Base-by-base conservation (phyloP, 2,888 invertebrate species). In the Agrotis puta region DNA sequence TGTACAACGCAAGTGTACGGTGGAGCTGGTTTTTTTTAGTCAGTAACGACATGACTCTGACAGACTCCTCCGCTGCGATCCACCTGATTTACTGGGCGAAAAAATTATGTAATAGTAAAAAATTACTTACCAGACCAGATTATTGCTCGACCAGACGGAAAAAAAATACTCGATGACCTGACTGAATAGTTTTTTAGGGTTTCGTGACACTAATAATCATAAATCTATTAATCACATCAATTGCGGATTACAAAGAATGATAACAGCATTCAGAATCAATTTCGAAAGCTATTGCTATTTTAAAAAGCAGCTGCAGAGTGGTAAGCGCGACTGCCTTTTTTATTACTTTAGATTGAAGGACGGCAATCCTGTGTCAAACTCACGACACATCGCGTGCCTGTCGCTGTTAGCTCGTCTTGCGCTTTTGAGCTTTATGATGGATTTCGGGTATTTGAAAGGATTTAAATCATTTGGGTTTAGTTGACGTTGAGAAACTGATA, bases 311-410 rank as follows among this genome's bases (percentile, higher is more conserved):
- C 43, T 27, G 45, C n/a, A 3, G 50, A 57, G 7, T 58, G 39
- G 54, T 61, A 48, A 64, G 33, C 43, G 13, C 24, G 61, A 45
- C 20, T 7, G 20, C 53, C 33, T 7, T 77, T n/a, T 77, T 77
- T 64, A 73, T 53, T 54, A 54, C 18, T 54, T 39, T 57, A 50
- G n/a, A 64, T 78, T 74, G 48, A 61, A 73, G 61, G 79, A 56
- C 62, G 68, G 68, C 56, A 70, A 74, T 78, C 58, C 62, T 64
- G 53, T 50, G 66, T 71, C 69, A 45, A 77, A 53, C 67, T 67
- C 77, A 77, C 77, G 84, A 61, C 63, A 84, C 51, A 76, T 84
- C 64, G 84, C 84, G 82, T 84, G 84, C 24, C 64, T 9, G 3
- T 16, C 7, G 62, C 51, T 64, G 69, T 79, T 77, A 77, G 68